These are phyloP conservation scores for Onchidella celtica DNA, from an alignment of 2,888 invertebrate species.

Conservation along the genomic window DNA sequence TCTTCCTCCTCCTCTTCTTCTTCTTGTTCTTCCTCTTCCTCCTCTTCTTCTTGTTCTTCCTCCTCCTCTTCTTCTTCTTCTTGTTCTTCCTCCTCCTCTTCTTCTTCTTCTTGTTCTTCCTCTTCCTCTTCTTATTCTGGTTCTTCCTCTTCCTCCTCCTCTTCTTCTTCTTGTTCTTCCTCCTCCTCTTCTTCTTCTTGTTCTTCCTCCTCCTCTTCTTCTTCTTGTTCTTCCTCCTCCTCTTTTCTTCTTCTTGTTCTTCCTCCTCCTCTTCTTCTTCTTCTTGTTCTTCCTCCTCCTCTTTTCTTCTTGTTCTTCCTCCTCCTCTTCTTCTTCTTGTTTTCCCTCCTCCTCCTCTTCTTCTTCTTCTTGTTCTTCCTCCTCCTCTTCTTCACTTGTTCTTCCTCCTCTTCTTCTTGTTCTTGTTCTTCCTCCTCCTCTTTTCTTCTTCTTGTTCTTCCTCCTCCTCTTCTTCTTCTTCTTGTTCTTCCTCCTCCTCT, in stretches of 20 bases:
- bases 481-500: not conserved
- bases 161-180: not conserved
- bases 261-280: not conserved
- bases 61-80: not conserved
- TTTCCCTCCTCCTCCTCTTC: conserved; percentile 11
- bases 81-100: not conserved
- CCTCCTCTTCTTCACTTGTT: too few species aligned
- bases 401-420: too few species aligned
- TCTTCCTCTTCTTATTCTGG: too few species aligned
- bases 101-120: not conserved
- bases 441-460: too few species aligned
- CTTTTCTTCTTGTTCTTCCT: too few species aligned
- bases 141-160: not conserved
- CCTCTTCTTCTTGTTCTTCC: not conserved
- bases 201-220: not conserved
- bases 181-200: not conserved
- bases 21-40: not conserved
- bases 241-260: not conserved
- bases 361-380: not conserved
- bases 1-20: not conserved
- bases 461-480: not conserved
- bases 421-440: too few species aligned
- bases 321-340: too few species aligned
- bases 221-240: not conserved
- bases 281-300: not conserved